Base-by-base conservation (phyloP, 2,888 invertebrate species). In the Nymphalis polychloros region DNA sequence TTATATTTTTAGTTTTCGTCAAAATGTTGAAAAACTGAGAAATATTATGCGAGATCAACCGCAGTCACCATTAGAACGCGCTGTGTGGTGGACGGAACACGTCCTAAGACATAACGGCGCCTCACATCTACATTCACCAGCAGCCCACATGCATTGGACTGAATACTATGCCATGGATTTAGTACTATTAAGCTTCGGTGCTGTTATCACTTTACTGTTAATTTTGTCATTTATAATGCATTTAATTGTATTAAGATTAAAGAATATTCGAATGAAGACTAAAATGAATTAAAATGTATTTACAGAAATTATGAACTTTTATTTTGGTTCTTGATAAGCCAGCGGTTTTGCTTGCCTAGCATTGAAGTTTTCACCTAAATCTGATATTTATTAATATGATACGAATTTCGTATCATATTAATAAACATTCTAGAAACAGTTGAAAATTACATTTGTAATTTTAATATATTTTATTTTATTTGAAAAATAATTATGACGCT, bases 61-160 rank as follows among this genome's bases (percentile, higher is more conserved):
- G 2, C 68, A 74, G 17, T 60, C 63, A 16, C 67, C 75, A 1
- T 52, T 78, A 20, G 72, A 76, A 23, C 61, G 73, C n/a, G 77
- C 76, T 5, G 69, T 77, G 2, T 77, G 77, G 79, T 79, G 78
- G 78, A 76, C 72, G 8, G 77, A 77, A 19, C 69, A 78, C n/a
- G 65, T 77, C 2, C 60, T 79, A 19, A 46, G 77, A 5, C 73
- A 75, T 53, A 72, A 73, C 0, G 78, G 78, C 0, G 75, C 72
- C 0, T 20, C 49, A 8, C 76, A 79, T 55, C 65, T 78, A 10
- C 72, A 72, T 5, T 49, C 76, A 13, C 64, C 75, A 0, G 69
- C 71, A 8, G 75, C 76, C 0, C 68, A 73, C 23, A 71, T 74
- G 49, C 20, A 66, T n/a, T 75, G 73, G 74, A 60, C 48, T 1